Evolutionary conservation across 2,888 invertebrate genomes (phyloP).

Genomic region (Orgyia antiqua): DNA sequence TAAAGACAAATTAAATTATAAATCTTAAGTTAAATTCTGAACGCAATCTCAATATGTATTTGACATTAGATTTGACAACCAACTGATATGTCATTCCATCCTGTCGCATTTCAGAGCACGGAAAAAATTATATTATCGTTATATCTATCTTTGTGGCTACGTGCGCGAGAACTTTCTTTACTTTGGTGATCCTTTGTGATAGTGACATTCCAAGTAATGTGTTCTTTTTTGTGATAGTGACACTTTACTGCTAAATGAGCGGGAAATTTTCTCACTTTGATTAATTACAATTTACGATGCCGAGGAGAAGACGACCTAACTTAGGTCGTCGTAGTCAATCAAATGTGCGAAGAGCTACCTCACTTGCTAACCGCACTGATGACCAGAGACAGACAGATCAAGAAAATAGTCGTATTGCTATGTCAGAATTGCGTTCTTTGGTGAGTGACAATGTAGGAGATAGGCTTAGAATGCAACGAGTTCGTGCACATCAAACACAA

Average conservation of each 20-base stretch:
- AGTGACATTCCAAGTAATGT: conserved; percentile 6
- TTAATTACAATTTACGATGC: conserved; percentile 12
- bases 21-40: no score
- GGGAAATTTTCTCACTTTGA: conserved; percentile 1
- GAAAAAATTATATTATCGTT: neutral
- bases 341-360: conserved; percentile 32
- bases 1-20: no score
- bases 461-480: conserved; percentile 16
- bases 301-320: conserved; percentile 29
- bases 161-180: conserved; percentile 13
- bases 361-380: conserved; percentile 30
- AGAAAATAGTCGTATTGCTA: conserved; percentile 19
- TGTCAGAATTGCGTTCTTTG: conserved; percentile 19
- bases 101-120: conserved; percentile 4
- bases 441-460: conserved; percentile 18
- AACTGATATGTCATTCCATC: conserved; percentile 14
- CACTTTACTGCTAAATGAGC: conserved; percentile 1
- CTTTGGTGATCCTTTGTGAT: conserved; percentile 7
- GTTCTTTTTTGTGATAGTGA: conserved; percentile 1
- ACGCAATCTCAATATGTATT: neutral
- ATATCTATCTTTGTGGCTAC: conserved; percentile 6
- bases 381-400: conserved; percentile 21
- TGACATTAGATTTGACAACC: conserved; percentile 13
- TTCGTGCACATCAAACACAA: conserved; percentile 27
- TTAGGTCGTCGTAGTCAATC: conserved; percentile 29